Percentiles rank a stretch among this genome's conserved stretches.
phyloP scores from a whole-genome alignment of 23 tunicate genomes.

The Ascidia mentula region DNA sequence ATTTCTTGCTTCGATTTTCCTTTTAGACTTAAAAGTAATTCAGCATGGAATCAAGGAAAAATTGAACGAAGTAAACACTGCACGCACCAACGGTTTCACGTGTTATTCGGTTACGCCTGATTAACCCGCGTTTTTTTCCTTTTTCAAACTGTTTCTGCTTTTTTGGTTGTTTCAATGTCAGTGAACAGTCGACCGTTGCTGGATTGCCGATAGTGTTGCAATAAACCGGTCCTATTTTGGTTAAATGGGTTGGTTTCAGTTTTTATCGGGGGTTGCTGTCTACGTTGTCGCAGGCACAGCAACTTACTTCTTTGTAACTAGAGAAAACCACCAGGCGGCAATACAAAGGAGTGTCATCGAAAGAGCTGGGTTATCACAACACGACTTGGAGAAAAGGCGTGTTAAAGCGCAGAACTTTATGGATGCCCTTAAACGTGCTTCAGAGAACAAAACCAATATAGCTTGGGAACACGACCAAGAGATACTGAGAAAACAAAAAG shows the following conservation, averaged over 20 bases:
- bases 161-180: too few species aligned
- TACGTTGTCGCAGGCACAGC: background rate
- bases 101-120: background rate
- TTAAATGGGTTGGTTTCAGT: background rate
- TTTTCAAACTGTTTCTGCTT: too few species aligned
- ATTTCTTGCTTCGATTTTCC: too few species aligned
- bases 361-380: background rate
- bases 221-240: background rate
- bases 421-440: background rate
- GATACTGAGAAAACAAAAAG: background rate
- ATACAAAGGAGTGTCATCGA: background rate
- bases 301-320: background rate
- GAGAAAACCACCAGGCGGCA: background rate
- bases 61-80: background rate
- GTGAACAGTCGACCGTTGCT: too few species aligned
- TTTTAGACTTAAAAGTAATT: too few species aligned
- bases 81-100: background rate
- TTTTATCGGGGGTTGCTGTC: background rate
- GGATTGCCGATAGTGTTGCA: too few species aligned
- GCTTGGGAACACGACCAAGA: constrained; percentile 4
- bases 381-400: background rate
- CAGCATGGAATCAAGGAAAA: background rate
- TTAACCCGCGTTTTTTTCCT: background rate
- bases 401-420: background rate
- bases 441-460: background rate